A percentile compares a stretch with the other conserved stretches of the same genome.
phyloP scores from a whole-genome alignment of 2,113 vertebrate genomes.

The Heterocephalus glaber region DNA sequence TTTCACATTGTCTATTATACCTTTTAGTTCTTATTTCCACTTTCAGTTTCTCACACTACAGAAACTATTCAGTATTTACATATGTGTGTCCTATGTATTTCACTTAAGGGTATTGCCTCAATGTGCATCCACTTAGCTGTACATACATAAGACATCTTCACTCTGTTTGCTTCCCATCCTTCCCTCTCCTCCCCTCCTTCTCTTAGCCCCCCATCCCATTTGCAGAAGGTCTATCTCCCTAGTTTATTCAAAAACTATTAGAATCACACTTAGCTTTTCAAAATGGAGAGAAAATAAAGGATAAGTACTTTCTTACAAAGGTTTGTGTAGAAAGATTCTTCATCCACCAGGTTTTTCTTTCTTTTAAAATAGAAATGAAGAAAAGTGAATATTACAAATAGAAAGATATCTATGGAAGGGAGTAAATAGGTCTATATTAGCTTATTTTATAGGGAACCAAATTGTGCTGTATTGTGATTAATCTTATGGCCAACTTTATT shows the following conservation, averaged over 20 bases:
- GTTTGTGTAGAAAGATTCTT: not conserved
- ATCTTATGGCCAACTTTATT: not conserved
- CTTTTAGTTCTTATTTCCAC: too few relatives aligned
- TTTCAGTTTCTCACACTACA: too few relatives aligned
- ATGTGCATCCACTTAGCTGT: too few relatives aligned
- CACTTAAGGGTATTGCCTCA: too few relatives aligned
- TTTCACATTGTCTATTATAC: too few relatives aligned
- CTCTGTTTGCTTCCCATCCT: not conserved
- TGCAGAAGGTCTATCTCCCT: not conserved
- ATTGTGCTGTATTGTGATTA: not conserved
- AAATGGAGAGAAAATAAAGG: not conserved
- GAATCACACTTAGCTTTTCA: not conserved
- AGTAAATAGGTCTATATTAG: not conserved
- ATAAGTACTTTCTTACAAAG: not conserved
- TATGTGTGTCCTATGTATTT: too few relatives aligned
- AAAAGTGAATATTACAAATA: not conserved
- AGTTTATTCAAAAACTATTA: not conserved
- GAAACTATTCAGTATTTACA: too few relatives aligned
- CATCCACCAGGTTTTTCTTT: not conserved
- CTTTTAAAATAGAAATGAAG: constrained; percentile 20
- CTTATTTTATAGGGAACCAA: constrained; percentile 21
- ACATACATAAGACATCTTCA: not conserved
- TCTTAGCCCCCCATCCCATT: not conserved
- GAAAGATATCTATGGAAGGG: not conserved
- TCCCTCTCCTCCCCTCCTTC: not conserved